Conservation (phyloP, 2,888 invertebrate species). For the Baronia brevicornis region DNA sequence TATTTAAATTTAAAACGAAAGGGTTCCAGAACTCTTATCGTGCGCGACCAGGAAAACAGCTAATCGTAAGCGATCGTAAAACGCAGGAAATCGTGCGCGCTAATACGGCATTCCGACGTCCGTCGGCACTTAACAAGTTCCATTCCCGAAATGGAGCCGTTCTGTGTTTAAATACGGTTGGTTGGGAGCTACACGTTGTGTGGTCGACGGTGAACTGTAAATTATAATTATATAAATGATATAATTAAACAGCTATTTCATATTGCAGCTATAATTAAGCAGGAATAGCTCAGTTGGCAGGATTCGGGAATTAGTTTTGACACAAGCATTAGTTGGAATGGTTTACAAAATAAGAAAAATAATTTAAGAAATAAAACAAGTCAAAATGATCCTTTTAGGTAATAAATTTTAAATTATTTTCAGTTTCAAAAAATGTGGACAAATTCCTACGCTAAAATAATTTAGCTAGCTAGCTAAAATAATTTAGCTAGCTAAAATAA, state of each 20-base stretch:
- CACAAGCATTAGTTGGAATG: no score
- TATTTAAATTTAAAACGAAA: slow-evolving; percentile 3
- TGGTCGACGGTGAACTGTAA: slow-evolving; percentile 1
- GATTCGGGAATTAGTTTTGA: no score
- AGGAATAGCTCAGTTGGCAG: no score
- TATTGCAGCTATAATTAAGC: slow-evolving; percentile 1
- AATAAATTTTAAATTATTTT: no score
- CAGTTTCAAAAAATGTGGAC: no score
- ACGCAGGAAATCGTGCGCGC: slow-evolving; percentile 9
- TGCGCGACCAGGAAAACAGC: background rate
- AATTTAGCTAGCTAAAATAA: no score
- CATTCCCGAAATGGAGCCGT: slow-evolving; percentile 27
- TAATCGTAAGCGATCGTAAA: slow-evolving; percentile 4
- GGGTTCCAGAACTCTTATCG: slow-evolving; percentile 3
- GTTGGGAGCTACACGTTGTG: slow-evolving; percentile 1
- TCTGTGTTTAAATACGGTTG: slow-evolving; percentile 11
- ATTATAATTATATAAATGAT: background rate
- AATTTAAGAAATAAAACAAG: no score
- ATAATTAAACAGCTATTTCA: background rate
- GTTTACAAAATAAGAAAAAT: no score
- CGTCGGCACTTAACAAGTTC: slow-evolving; percentile 14
- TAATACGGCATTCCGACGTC: slow-evolving; percentile 6
- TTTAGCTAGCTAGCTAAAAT: no score
- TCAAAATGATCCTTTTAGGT: no score
- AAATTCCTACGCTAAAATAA: no score